Percentiles rank a stretch among this genome's conserved stretches.
phyloP scores from a whole-genome alignment of 2,797 vertebrate genomes.

The Sitta carolinensis region DNA sequence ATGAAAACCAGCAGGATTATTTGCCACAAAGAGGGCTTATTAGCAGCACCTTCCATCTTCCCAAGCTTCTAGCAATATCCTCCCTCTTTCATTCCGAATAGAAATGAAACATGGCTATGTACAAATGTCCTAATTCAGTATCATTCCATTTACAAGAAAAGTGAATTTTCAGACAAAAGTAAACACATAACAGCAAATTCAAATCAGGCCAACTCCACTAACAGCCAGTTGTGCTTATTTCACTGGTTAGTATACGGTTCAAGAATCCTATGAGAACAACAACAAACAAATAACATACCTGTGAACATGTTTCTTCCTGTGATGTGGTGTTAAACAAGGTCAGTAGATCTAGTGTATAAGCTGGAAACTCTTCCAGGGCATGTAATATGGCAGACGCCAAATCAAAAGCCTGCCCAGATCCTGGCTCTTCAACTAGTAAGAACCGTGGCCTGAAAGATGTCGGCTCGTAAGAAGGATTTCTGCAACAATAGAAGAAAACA shows the following conservation, averaged over 20 bases:
- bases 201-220: background rate
- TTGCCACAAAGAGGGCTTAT: background rate
- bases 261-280: background rate
- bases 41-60: background rate
- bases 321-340: slow-evolving; percentile 82
- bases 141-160: background rate
- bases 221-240: background rate
- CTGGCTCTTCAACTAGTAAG: slow-evolving; percentile 84
- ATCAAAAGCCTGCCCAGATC: slow-evolving; percentile 89
- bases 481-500: slow-evolving; percentile 52
- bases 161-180: background rate
- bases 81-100: background rate
- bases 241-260: background rate
- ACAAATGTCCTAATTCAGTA: background rate
- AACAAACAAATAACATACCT: slow-evolving; percentile 75
- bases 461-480: slow-evolving; percentile 84
- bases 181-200: background rate
- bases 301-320: slow-evolving; percentile 91
- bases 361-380: slow-evolving; percentile 88
- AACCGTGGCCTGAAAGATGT: slow-evolving; percentile 89
- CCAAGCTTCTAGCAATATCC: background rate
- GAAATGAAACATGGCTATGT: background rate
- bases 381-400: slow-evolving; percentile 91
- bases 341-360: slow-evolving; percentile 88
- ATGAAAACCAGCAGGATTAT: background rate